Evolutionary conservation across 2,113 vertebrate genomes (phyloP).

Genomic region (Jaculus jaculus): DNA sequence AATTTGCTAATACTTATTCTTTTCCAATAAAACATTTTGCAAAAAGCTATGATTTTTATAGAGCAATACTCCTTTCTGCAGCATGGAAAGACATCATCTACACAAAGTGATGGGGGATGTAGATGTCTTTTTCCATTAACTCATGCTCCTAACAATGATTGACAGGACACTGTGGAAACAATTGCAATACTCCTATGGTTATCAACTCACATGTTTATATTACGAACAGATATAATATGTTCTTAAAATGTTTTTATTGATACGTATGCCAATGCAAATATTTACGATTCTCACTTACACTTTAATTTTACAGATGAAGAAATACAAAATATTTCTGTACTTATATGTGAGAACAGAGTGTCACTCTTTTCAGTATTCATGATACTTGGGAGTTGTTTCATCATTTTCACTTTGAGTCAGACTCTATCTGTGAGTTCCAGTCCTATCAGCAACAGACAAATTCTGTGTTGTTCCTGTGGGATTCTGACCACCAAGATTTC

Average conservation of each 20-base stretch:
- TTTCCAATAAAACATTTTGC: neutral
- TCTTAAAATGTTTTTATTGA: neutral
- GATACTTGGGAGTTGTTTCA: neutral
- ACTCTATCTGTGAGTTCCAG: neutral
- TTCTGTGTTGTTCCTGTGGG: neutral
- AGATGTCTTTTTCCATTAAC: neutral
- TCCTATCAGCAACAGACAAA: neutral
- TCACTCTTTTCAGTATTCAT: neutral
- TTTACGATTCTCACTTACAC: neutral
- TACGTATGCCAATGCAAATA: neutral
- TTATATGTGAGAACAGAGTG: neutral
- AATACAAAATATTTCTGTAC: neutral
- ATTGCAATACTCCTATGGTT: neutral
- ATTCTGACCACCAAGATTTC: neutral
- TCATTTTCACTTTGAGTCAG: neutral
- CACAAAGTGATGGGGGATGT: neutral
- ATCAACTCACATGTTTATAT: neutral
- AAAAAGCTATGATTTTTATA: conserved; percentile 14
- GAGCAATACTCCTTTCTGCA: neutral
- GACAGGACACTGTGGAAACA: neutral
- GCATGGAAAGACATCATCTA: neutral
- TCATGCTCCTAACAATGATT: neutral
- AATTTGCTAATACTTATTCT: conserved; percentile 20
- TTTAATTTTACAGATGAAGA: neutral
- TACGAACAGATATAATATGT: neutral